Percentiles rank a stretch among this genome's conserved stretches.
These are phyloP conservation scores for Lasaia peninsularis DNA, from an alignment of 1,140 invertebrate species.

Conservation along the genomic window DNA sequence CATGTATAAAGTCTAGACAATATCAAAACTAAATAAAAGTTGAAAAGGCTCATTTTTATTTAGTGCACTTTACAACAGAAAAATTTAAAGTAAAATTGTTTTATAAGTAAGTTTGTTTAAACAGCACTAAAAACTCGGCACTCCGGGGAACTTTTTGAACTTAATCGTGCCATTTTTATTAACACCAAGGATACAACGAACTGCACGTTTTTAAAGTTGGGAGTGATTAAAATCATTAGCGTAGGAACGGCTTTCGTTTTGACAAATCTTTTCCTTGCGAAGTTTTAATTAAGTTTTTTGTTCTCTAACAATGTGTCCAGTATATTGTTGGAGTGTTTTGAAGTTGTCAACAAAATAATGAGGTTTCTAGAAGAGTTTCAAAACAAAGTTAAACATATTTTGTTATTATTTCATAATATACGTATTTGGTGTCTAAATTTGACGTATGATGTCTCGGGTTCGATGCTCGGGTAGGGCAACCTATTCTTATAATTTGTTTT, in stretches of 20 bases:
- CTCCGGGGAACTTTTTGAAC: not conserved
- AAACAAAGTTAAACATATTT: too few relatives aligned
- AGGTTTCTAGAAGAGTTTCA: too few relatives aligned
- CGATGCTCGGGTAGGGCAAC: too few relatives aligned
- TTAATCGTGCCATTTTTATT: not conserved
- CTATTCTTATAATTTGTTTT: too few relatives aligned
- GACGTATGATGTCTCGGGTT: too few relatives aligned
- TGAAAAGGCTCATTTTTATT: constrained; percentile 1
- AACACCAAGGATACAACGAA: constrained; percentile 2
- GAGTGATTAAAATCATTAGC: constrained; percentile 11
- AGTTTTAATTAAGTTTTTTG: constrained; percentile 10
- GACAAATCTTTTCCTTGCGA: constrained; percentile 6
- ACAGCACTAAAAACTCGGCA: constrained; percentile 3
- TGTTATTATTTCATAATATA: too few relatives aligned
- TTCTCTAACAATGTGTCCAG: not conserved
- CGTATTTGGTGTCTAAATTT: too few relatives aligned
- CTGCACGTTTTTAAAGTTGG: constrained; percentile 7
- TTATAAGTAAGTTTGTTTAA: constrained; percentile 7
- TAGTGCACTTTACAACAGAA: constrained; percentile 3
- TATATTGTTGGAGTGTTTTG: not conserved
- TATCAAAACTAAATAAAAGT: not conserved
- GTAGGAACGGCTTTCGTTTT: constrained; percentile 1
- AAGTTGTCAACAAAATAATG: too few relatives aligned
- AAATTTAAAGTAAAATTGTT: not conserved
- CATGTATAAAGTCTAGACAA: constrained; percentile 4